Evolutionary conservation across 1,140 invertebrate genomes (phyloP).

Genomic region (Bradysia coprophila): DNA sequence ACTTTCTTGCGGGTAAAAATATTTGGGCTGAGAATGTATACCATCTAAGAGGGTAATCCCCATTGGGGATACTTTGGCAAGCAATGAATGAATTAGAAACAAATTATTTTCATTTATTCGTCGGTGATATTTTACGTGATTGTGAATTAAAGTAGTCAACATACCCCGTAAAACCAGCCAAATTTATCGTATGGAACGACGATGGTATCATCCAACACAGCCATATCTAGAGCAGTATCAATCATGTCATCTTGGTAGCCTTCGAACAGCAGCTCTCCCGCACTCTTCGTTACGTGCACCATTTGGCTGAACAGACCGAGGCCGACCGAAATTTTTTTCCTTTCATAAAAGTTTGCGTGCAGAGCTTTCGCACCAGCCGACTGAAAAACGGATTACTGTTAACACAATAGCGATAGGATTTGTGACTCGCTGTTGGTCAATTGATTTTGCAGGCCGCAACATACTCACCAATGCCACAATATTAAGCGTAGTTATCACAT

Average conservation of each 20-base stretch:
- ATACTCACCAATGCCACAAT: conserved; percentile 63
- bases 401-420: too few relatives aligned
- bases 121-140: neutral
- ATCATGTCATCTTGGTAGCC: conserved; percentile 55
- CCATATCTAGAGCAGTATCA: conserved; percentile 36
- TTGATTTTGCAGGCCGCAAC: too few relatives aligned
- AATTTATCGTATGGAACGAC: conserved; percentile 49
- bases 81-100: too few relatives aligned
- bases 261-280: conserved; percentile 54
- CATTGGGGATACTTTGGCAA: too few relatives aligned
- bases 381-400: conserved; percentile 32
- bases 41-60: neutral
- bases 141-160: conserved; percentile 7
- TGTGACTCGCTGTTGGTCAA: too few relatives aligned
- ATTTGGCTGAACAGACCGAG: conserved; percentile 28
- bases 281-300: conserved; percentile 40
- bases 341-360: conserved; percentile 29
- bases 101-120: neutral
- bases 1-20: neutral
- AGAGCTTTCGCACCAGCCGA: conserved; percentile 42
- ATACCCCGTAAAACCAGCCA: conserved; percentile 65
- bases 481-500: conserved; percentile 64
- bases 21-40: neutral
- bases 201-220: conserved; percentile 19
- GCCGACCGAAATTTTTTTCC: conserved; percentile 33